Evolutionary conservation across 2,797 vertebrate species (phyloP), one percentile per base, ranked within the genome.

Genomic region (Notamacropus eugenii): DNA sequence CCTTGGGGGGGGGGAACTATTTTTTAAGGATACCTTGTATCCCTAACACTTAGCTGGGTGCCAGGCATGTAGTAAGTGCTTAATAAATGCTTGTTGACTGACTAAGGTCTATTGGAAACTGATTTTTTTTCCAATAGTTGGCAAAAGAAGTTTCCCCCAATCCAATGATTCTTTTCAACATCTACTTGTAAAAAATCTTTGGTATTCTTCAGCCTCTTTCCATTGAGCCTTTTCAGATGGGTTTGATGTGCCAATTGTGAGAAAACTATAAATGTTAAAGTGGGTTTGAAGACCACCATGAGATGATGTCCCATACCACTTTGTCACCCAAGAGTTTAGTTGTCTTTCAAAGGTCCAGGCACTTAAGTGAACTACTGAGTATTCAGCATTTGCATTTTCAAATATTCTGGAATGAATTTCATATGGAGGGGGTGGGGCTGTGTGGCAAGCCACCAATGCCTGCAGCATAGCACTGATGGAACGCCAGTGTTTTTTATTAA

Each of bases 401-500:
- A 99, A 97, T 99, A 99, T 97, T 99, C 98, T 98, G 99, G 99
- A 99, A 99, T 99, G 98, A 99, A 99, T 99, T 99, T 99, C 99
- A 99, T 99, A 98, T 99, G 99, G 99, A 98, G 99, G 99, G 99
- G 99, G 99, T 94, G 99, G 99, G 90, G n/a, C 4, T 27, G 40
- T 34, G 99, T 82, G 99, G 97, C 99, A 99, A 74, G 99, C 99
- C 91, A 99, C 99, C 99, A 99, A 98, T 91, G 99, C 99, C 98
- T 99, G 99, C 98, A 99, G 98, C 87, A 99, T 99, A 98, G 99
- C 99, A 97, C 99, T 99, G 98, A 99, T 99, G 98, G 99, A 99
- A 99, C 99, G 99, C 99, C 99, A 99, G 99, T 99, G 99, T 98
- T 99, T 99, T 98, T 99, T 99, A 99, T 99, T 99, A 99, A 99